Evolutionary conservation across 2,888 invertebrate genomes (phyloP).

Genomic region (Heliconius aoede): DNA sequence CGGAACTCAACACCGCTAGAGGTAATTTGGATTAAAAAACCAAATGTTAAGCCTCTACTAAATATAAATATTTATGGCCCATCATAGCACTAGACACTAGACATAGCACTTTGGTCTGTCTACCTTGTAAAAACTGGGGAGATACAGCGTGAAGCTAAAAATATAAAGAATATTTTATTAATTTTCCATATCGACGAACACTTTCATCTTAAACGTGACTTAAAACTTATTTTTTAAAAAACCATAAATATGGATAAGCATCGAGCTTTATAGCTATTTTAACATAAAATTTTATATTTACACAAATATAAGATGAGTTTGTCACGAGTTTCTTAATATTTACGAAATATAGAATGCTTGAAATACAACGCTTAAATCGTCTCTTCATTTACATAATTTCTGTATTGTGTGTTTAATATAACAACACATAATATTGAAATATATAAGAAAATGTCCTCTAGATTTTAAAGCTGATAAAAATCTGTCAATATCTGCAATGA

Average conservation of each 20-base stretch:
- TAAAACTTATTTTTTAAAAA: not conserved
- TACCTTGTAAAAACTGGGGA: too few relatives aligned
- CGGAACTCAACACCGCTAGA: not conserved
- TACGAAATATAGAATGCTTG: not conserved
- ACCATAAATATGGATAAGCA: constrained; percentile 24
- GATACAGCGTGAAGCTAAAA: not conserved
- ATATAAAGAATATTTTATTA: not conserved
- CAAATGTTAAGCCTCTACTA: too few relatives aligned
- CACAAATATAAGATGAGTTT: not conserved
- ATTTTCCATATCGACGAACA: constrained; percentile 5
- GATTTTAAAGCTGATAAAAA: not conserved
- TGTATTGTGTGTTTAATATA: not conserved
- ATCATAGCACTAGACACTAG: too few relatives aligned
- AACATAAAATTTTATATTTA: constrained; percentile 12
- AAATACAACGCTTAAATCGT: not conserved
- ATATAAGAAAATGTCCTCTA: not conserved
- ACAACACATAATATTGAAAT: not conserved
- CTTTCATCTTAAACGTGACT: constrained; percentile 21
- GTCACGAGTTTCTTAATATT: constrained; percentile 12
- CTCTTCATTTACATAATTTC: not conserved
- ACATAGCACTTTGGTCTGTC: too few relatives aligned
- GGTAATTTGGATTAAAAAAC: too few relatives aligned
- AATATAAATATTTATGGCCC: too few relatives aligned
- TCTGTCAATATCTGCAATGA: not conserved
- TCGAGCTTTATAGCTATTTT: constrained; percentile 15